These are phyloP conservation scores for Creontiades dilutus DNA, from an alignment of 2,888 invertebrate genomes.

Conservation along the genomic window DNA sequence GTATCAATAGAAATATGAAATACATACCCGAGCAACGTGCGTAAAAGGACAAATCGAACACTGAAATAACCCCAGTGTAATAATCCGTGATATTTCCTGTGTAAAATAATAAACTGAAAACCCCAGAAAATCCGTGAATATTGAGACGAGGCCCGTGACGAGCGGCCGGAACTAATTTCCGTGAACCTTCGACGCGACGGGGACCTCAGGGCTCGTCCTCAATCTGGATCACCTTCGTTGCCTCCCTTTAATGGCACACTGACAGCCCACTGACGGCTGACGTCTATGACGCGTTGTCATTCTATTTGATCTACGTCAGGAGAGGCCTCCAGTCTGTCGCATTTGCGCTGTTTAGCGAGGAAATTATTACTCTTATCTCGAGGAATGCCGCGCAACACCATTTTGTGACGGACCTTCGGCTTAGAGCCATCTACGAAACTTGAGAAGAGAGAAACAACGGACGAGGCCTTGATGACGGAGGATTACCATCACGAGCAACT, in stretches of 20 bases:
- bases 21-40: too few relatives aligned
- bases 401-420: background rate
- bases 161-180: slow-evolving; percentile 16
- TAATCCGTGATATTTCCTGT: too few relatives aligned
- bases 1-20: too few relatives aligned
- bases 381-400: background rate
- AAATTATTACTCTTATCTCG: slow-evolving; percentile 32
- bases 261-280: slow-evolving; percentile 17
- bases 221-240: slow-evolving; percentile 32
- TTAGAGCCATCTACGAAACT: background rate
- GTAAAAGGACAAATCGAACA: too few relatives aligned
- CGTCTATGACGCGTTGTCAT: background rate
- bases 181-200: slow-evolving; percentile 14
- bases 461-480: background rate
- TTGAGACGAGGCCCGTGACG: background rate
- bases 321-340: slow-evolving; percentile 1
- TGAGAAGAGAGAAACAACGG: background rate
- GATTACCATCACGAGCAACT: background rate
- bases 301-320: slow-evolving; percentile 12
- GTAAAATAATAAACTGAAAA: too few relatives aligned
- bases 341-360: slow-evolving; percentile 27
- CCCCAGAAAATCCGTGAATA: background rate
- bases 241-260: slow-evolving; percentile 23
- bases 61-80: too few relatives aligned
- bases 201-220: slow-evolving; percentile 23